Percentiles rank a stretch among this genome's conserved stretches.
phyloP scores from a whole-genome alignment of 1,140 invertebrate species.

The Pararge aegeria region DNA sequence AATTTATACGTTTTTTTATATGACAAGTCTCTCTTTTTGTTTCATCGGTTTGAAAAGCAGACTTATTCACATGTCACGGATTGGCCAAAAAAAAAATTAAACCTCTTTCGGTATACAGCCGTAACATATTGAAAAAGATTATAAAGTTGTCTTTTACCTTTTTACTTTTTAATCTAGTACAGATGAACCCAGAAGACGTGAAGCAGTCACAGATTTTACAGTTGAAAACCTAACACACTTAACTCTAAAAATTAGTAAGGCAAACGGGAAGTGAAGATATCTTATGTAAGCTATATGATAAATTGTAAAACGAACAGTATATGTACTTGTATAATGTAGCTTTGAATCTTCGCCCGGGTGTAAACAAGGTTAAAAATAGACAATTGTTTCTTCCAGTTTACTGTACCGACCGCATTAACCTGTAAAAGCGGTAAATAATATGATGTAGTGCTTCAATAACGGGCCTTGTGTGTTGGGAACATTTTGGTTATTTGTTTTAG shows the following conservation, averaged over 20 bases:
- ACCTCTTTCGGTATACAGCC: too few species aligned
- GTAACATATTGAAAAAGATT: too few species aligned
- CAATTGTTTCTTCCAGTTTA: conserved; percentile 65
- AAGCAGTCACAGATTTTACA: too few species aligned
- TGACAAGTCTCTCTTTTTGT: too few species aligned
- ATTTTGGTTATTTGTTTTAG: conserved; percentile 72
- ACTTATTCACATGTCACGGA: too few species aligned
- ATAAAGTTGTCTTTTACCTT: too few species aligned
- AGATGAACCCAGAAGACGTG: too few species aligned
- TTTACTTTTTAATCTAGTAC: too few species aligned
- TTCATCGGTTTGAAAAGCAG: too few species aligned
- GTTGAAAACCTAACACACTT: not conserved
- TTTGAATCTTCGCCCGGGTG: conserved; percentile 19
- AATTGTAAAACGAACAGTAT: conserved; percentile 14
- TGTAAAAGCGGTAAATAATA: conserved; percentile 71
- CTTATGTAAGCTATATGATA: conserved; percentile 5
- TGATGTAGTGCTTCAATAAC: conserved; percentile 72
- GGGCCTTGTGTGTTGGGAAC: conserved; percentile 55
- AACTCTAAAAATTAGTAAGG: not conserved
- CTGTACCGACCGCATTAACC: conserved; percentile 62
- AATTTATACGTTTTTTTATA: too few species aligned
- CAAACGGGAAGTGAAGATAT: not conserved
- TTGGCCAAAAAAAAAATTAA: too few species aligned
- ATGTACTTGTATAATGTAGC: conserved; percentile 18
- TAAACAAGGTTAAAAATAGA: conserved; percentile 57